A percentile compares a stretch with the other conserved stretches of the same genome.
phyloP scores from a whole-genome alignment of 2,113 vertebrate genomes.

The Mesoclemmys tuberculata region DNA sequence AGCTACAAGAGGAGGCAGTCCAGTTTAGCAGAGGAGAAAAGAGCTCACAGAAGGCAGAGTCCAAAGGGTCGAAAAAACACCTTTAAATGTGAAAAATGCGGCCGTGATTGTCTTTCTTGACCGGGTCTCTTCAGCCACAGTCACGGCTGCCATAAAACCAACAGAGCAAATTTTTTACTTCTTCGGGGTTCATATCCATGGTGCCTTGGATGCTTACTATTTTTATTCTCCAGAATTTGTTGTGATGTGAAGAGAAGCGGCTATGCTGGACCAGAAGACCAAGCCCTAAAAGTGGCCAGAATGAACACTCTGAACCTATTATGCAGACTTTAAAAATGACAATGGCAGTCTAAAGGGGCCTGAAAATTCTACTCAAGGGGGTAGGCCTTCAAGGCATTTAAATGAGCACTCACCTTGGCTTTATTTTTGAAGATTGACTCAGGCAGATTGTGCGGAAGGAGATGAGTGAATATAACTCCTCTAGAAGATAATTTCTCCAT shows the following conservation, averaged over 20 bases:
- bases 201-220: background rate
- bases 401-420: conserved; percentile 49
- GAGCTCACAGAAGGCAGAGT: too few species aligned
- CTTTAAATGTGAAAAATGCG: too few species aligned
- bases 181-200: background rate
- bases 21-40: too few species aligned
- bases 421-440: conserved; percentile 44
- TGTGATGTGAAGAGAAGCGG: background rate
- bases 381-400: background rate
- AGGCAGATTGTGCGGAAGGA: conserved; percentile 50
- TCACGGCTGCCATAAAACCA: too few species aligned
- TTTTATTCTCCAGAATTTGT: background rate
- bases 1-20: too few species aligned
- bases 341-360: background rate
- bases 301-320: background rate
- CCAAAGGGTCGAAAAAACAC: too few species aligned
- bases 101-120: too few species aligned
- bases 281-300: background rate
- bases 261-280: background rate
- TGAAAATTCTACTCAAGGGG: background rate
- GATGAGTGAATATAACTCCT: conserved; percentile 39
- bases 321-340: background rate
- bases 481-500: conserved; percentile 33
- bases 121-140: too few species aligned
- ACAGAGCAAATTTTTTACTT: too few species aligned